A percentile compares a stretch with the other conserved stretches of the same genome.
These are phyloP conservation scores for Sternotherus odoratus DNA, from an alignment of 2,797 vertebrate genomes.

Conservation along the genomic window DNA sequence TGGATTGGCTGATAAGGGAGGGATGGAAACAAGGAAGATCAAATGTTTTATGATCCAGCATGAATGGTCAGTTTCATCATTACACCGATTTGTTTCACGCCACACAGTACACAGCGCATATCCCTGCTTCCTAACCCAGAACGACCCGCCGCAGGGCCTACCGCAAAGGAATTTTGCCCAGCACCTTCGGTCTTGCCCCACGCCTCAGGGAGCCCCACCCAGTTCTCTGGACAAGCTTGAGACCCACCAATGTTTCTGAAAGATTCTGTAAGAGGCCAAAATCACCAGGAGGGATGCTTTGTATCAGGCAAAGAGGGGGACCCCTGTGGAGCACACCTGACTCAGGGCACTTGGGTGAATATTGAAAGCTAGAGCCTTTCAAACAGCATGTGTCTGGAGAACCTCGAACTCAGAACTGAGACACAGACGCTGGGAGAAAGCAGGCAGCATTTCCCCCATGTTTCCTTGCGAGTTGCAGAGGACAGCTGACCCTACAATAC, in stretches of 20 bases:
- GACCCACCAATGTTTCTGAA: not conserved
- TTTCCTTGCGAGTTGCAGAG: accelerated
- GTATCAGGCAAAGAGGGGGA: not conserved
- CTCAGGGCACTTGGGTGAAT: not conserved
- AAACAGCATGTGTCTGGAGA: not conserved
- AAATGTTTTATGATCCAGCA: not conserved
- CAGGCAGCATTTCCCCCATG: not conserved
- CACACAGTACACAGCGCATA: accelerated
- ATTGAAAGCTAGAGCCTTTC: not conserved
- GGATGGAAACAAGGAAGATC: not conserved
- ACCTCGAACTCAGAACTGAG: not conserved
- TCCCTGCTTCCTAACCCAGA: not conserved
- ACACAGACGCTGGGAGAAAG: not conserved
- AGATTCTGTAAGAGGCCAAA: not conserved
- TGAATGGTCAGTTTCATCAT: not conserved
- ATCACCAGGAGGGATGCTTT: not conserved
- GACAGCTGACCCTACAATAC: not conserved
- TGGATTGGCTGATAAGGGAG: not conserved
- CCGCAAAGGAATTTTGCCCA: not conserved
- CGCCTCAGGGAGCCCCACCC: not conserved
- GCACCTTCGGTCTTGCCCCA: not conserved
- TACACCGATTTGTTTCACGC: not conserved
- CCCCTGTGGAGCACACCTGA: accelerated
- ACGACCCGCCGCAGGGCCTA: not conserved
- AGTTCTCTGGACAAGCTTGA: not conserved